Base-by-base conservation (phyloP, 2,888 invertebrate species). In the Drosophila neotestacea region DNA sequence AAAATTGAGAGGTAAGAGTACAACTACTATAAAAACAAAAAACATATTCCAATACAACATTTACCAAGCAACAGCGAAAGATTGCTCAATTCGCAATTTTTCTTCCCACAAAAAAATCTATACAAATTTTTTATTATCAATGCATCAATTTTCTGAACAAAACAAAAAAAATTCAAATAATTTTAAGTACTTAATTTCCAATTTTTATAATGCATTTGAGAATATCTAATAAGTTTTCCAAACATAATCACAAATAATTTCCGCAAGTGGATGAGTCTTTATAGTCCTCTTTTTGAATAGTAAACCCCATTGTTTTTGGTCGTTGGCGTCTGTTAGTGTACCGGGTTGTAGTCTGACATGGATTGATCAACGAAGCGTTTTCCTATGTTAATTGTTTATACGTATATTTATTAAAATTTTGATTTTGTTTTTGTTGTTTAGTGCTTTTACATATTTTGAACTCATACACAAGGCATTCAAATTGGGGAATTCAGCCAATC, bases 1-100 rank as follows among this genome's bases (percentile, higher is more conserved):
- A 92, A 92, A 91, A 91, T 88, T 86, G 92, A 92, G 92, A 93
- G 92, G 92, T 93, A 93, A 93, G 93, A 91, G 88, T 82, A 81
- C 82, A 89, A 90, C 60, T 81, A 88, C 81, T 76, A 80, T 58
- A 70, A 67, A 70, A 67, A 62, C 56, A 55, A 74, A 75, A 78
- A 60, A 68, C 44, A 68, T 22, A 68, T 55, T 54, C 46, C 46
- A 73, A 64, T 50, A 69, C 27, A 41, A 65, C 50, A 50, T 54
- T 64, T 65, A 74, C 65, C 50, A 72, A 67, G 46, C 38, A 69
- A 65, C 42, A 61, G 55, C 22, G 55, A 75, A 58, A 63, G 50
- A 60, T 83, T 80, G 74, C 61, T 54, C 66, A 47, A 32, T 56
- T 56, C 27, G 76, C 67, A 73, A 63, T 68, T 84, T 78, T 77